Conservation (phyloP, 2,888 invertebrate species). For the Spilosoma lubricipeda region DNA sequence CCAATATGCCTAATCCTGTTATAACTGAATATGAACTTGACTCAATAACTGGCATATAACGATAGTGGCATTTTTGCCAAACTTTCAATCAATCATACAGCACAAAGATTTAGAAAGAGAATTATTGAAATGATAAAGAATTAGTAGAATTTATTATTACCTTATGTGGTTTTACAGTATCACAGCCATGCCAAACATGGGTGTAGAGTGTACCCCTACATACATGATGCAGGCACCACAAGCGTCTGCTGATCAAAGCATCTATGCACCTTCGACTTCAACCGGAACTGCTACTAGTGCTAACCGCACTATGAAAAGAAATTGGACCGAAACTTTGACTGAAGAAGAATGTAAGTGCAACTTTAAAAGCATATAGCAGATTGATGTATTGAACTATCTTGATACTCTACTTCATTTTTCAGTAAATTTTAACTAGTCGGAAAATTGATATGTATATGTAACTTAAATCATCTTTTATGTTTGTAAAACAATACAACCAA, state of each 20-base stretch:
- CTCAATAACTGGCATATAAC: too few species aligned
- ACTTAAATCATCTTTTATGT: not conserved
- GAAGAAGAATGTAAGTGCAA: not conserved
- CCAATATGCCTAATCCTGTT: not conserved
- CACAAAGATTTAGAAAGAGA: not conserved
- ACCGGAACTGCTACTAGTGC: not conserved
- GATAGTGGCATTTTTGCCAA: not conserved
- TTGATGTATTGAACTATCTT: not conserved
- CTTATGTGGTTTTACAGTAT: not conserved
- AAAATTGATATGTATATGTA: not conserved
- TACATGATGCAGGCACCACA: constrained; percentile 5
- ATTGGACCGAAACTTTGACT: not conserved
- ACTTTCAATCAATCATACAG: not conserved
- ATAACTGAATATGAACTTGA: not conserved
- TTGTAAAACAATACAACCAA: not conserved
- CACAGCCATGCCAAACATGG: not conserved
- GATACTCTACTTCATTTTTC: not conserved
- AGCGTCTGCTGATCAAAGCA: not conserved
- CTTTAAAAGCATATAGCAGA: not conserved
- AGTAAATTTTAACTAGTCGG: not conserved
- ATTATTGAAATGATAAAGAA: not conserved
- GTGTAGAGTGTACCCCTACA: not conserved
- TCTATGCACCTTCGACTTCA: not conserved
- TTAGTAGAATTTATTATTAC: not conserved
- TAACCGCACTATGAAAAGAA: not conserved